Evolutionary conservation across 35 echinoderm and acorn worm species (phyloP).

Genomic region (Apostichopus japonicus): DNA sequence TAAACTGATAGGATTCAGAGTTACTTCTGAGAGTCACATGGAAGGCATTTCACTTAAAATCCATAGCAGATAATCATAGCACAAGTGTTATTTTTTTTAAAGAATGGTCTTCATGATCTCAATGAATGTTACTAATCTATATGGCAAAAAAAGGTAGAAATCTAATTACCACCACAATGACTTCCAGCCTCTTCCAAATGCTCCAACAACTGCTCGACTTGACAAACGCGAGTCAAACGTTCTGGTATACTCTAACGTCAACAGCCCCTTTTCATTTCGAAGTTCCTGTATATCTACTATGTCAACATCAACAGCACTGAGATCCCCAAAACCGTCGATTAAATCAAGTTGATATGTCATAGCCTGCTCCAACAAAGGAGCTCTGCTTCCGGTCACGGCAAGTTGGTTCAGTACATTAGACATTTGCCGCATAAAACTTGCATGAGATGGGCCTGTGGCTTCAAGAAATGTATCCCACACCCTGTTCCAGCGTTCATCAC

Average conservation of each 20-base stretch:
- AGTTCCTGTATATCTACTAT: neutral
- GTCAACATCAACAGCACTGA: neutral
- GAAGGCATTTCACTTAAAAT: too few species aligned
- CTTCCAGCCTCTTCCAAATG: constrained; percentile 34
- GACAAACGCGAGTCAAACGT: constrained; percentile 20
- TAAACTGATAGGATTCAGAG: too few species aligned
- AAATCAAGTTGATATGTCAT: constrained; percentile 21
- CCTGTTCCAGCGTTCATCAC: constrained; percentile 29
- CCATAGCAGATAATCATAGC: too few species aligned
- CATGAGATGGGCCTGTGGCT: constrained; percentile 15
- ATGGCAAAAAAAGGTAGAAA: neutral
- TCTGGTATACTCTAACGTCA: constrained; percentile 15
- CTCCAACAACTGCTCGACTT: constrained; percentile 1
- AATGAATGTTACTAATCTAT: neutral
- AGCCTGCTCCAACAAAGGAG: constrained; percentile 18
- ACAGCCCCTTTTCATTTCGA: neutral
- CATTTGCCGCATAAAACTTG: constrained; percentile 26
- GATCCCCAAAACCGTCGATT: constrained; percentile 38
- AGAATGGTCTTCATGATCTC: too few species aligned
- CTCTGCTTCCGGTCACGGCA: neutral
- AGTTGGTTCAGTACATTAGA: constrained; percentile 26
- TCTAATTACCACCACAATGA: constrained; percentile 48
- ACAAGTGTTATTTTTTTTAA: too few species aligned
- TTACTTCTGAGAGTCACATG: too few species aligned
- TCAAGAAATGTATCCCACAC: constrained; percentile 35